Base-by-base conservation (phyloP, 2,797 vertebrate genomes). In the Rhinatrema bivittatum region DNA sequence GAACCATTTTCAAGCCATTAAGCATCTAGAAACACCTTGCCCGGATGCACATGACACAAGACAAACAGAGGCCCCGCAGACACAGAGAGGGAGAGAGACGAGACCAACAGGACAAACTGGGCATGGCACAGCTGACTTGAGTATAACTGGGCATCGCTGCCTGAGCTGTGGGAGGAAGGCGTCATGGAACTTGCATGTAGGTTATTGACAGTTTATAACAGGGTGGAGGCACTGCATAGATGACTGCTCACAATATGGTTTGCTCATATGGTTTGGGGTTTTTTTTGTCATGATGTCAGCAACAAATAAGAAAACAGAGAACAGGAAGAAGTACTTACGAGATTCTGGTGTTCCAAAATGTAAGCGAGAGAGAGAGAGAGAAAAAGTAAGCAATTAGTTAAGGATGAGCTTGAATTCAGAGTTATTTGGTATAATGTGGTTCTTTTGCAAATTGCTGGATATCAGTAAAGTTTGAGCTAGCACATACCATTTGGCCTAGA, bases 241-340 rank as follows among this genome's bases (percentile, higher is more conserved):
- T n/a, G n/a, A n/a, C n/a, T n/a, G n/a, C n/a, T 37, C 42, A 16
- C 49, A 52, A 35, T 47, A 10, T 32, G 47, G 25, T 7, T n/a
- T n/a, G n/a, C n/a, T n/a, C n/a, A n/a, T n/a, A n/a, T n/a, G n/a
- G n/a, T n/a, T n/a, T n/a, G n/a, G n/a, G n/a, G n/a, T n/a, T n/a
- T n/a, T n/a, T n/a, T n/a, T n/a, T n/a, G 25, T 28, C 44, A 37
- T 46, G 23, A 50, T 27, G 32, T 46, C 51, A 40, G 18, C 11
- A 18, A 9, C 27, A 31, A 27, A 53, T 32, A 46, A 32, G 13
- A 28, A n/a, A 35, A 39, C 39, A 9, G 23, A 29, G 19, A 58
- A 42, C 13, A 4, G 4, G 36, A 46, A 42, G 36, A 39, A 9
- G 38, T 97, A 98, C 95, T 97, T 85, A 98, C 95, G 95, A 96